Base-by-base conservation (phyloP, 2,113 vertebrate species). In the Aphyosemion australe region DNA sequence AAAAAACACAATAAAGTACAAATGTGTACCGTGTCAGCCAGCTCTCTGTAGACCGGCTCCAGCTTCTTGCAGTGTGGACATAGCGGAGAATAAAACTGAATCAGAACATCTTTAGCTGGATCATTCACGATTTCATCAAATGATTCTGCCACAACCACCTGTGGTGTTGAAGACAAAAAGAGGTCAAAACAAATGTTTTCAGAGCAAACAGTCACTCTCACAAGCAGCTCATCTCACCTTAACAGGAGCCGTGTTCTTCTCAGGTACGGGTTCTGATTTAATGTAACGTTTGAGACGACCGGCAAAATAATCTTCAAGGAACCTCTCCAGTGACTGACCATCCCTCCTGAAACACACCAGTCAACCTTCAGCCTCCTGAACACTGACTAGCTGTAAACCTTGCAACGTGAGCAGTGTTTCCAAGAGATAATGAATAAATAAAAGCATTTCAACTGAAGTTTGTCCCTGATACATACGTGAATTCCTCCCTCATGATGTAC, bases 401-500 rank as follows among this genome's bases (percentile, higher is more conserved):
- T 53, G 6, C 34, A 37, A 37, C 7, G 9, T 37, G 34, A 8
- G 34, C 34, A 37, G 34, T 6, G 6, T 37, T 37, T 37, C 7
- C 26, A 26, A 26, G 26, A 26, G 26, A 26, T 4, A 26, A 26
- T 26, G 3, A 26, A 26, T 26, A 5, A 26, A 26, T 37, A 37
- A 8, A 37, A 37, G 9, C 34, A 37, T 37, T 37, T 37, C 7
- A 37, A 8, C 6, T 3, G 9, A 37, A 5, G 34, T 37, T 16
- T 52, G 31, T 12, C 16, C 51, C 21, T 21, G 45, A 14, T 45
- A 90, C 93, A n/a, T 76, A 94, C 93, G 92, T 93, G 84, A 93
- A 94, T 82, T 93, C 92, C 78, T 93, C 93, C 2, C 89, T 86
- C 93, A 94, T 93, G 78, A 83, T 87, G 86, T 86, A 93, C 76